Evolutionary conservation across 2,113 vertebrate species (phyloP), one percentile per base, ranked within the genome.

Genomic region (Jaculus jaculus): DNA sequence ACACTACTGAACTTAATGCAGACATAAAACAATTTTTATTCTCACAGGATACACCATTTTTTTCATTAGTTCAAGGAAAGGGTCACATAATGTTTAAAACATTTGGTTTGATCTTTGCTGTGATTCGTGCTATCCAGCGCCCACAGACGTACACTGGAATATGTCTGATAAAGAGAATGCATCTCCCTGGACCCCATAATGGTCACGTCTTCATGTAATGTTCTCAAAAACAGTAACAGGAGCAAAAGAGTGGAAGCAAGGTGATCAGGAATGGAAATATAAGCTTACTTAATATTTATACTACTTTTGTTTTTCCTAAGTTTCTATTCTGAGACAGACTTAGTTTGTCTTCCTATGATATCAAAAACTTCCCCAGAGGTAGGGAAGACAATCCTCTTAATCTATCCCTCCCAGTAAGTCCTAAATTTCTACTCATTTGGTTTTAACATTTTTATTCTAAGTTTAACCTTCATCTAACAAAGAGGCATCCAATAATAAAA

Each of bases 11-110:
- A 97, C 94, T 97, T 96, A 97, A 94, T 97, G 94, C 92, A 93
- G 89, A 94, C 96, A 96, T 94, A 91, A 97, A 97, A 97, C 97
- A 97, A 97, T 97, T 97, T 98, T 97, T 90, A n/a, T 84, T 93
- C 97, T 98, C 95, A 96, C 74, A 97, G 95, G 97, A 97, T 92
- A 92, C 94, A 92, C 93, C 92, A 95, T 97, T 98, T 98, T 98
- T 97, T 98, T 98, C 97, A 98, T 98, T 98, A 97, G 96, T 97
- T 97, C 97, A 97, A 97, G 96, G 96, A 97, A 98, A 97, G 97
- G 97, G 97, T 98, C 97, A 97, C 95, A 98, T 97, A 97, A 97
- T 97, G 93, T 98, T 98, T 97, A 97, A 98, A 98, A 96, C 95
- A 94, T 95, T 97, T 96, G 92, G 95, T 96, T 97, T 96, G 93